These are phyloP conservation scores for Anguilla obscura DNA, from an alignment of 2,797 vertebrate species.

Conservation along the genomic window DNA sequence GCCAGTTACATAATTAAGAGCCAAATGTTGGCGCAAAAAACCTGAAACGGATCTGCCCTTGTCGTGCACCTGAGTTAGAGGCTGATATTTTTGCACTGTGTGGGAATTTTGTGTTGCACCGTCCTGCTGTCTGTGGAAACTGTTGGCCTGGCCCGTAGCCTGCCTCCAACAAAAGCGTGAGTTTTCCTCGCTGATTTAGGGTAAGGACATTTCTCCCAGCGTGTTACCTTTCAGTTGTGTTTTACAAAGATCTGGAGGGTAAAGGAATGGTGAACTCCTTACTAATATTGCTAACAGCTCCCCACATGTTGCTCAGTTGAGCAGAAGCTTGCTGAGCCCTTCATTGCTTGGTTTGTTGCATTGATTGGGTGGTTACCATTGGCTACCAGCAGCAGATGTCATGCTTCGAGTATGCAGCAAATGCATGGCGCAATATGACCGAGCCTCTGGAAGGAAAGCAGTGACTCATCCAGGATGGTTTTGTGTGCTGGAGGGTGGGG, in stretches of 20 bases:
- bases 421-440: not conserved
- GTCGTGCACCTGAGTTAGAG: no score
- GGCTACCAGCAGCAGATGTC: not conserved
- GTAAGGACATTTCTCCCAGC: not conserved
- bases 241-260: no score
- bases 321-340: not conserved
- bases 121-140: not conserved
- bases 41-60: no score
- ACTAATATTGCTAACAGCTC: not conserved
- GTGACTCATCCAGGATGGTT: not conserved
- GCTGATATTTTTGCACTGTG: no score
- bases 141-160: not conserved
- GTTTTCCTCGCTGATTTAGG: not conserved
- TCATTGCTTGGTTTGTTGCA: not conserved
- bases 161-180: not conserved
- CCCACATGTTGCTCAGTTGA: not conserved
- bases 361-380: not conserved
- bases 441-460: not conserved
- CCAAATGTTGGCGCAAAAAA: no score
- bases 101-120: not conserved
- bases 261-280: not conserved
- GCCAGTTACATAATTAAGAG: no score
- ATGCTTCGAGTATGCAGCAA: not conserved
- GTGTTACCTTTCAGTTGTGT: no score
- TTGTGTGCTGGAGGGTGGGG: not conserved